These are phyloP conservation scores for Cricetomys ansorgei DNA, from an alignment of 2,113 vertebrate species.

Conservation along the genomic window DNA sequence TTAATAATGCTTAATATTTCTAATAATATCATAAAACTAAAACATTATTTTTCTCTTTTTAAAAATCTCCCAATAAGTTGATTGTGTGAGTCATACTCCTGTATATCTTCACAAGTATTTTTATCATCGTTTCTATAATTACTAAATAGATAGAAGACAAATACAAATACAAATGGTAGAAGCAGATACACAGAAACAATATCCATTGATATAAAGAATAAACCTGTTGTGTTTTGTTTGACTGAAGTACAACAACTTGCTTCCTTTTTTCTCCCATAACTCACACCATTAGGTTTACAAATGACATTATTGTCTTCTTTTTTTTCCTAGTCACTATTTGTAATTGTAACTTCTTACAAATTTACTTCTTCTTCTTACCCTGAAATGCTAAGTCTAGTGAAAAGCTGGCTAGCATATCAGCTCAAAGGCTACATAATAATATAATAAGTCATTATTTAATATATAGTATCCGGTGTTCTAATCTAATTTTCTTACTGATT, in stretches of 20 bases:
- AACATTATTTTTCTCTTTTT: neutral
- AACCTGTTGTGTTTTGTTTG: neutral
- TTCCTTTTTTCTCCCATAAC: neutral
- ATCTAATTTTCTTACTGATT: constrained; percentile 22
- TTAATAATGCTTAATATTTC: neutral
- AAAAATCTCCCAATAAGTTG: neutral
- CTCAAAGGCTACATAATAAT: neutral
- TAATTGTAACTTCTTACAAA: no score
- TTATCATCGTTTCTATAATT: neutral
- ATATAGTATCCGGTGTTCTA: neutral
- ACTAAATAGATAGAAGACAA: neutral
- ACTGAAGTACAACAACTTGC: neutral
- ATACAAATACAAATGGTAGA: neutral
- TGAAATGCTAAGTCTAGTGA: neutral
- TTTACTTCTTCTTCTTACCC: neutral
- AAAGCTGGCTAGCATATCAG: neutral
- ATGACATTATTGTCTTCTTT: neutral
- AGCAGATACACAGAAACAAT: neutral
- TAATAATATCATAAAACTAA: neutral
- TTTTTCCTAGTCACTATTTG: neutral
- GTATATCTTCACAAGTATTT: neutral
- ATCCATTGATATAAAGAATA: neutral
- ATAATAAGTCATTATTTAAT: neutral
- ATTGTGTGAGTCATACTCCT: neutral
- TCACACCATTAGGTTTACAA: no score